Percentiles rank a stretch among this genome's conserved stretches.
phyloP scores from a whole-genome alignment of 1,140 invertebrate species.

The Gyrodactylus bullatarudis region DNA sequence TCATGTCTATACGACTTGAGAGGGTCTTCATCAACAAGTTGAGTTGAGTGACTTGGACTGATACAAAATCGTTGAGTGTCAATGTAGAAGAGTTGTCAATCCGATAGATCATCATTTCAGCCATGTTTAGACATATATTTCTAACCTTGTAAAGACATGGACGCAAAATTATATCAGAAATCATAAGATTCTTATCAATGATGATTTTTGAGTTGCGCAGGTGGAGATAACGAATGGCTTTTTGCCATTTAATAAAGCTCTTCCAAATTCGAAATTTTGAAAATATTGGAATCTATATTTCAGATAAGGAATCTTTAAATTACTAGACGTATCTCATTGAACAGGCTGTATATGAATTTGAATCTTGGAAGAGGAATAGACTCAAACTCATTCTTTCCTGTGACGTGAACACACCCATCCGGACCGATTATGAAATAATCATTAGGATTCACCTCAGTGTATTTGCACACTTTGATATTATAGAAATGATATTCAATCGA shows the following conservation, averaged over 20 bases:
- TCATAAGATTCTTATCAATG: slow-evolving; percentile 33
- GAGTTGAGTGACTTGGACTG: slow-evolving; percentile 18
- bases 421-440: slow-evolving; percentile 9
- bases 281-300: slow-evolving; percentile 33
- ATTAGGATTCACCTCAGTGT: slow-evolving; percentile 2
- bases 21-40: slow-evolving; percentile 22
- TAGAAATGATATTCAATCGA: slow-evolving; percentile 8
- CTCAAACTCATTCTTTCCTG: slow-evolving; percentile 5
- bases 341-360: neutral
- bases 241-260: slow-evolving; percentile 40
- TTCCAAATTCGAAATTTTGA: slow-evolving; percentile 39
- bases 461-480: slow-evolving; percentile 6
- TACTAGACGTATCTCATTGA: slow-evolving; percentile 5
- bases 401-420: slow-evolving; percentile 3
- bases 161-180: slow-evolving; percentile 33
- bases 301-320: neutral
- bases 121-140: slow-evolving; percentile 28
- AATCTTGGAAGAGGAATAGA: neutral
- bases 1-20: slow-evolving; percentile 26
- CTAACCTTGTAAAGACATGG: slow-evolving; percentile 32
- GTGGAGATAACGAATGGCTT: slow-evolving; percentile 34
- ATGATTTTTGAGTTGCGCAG: slow-evolving; percentile 25
- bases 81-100: slow-evolving; percentile 21
- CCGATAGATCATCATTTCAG: slow-evolving; percentile 21
- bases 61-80: slow-evolving; percentile 24